Percentiles rank a stretch among this genome's conserved stretches.
Evolutionary conservation across 1,140 invertebrate species (phyloP).

Genomic region (Halictus rubicundus): DNA sequence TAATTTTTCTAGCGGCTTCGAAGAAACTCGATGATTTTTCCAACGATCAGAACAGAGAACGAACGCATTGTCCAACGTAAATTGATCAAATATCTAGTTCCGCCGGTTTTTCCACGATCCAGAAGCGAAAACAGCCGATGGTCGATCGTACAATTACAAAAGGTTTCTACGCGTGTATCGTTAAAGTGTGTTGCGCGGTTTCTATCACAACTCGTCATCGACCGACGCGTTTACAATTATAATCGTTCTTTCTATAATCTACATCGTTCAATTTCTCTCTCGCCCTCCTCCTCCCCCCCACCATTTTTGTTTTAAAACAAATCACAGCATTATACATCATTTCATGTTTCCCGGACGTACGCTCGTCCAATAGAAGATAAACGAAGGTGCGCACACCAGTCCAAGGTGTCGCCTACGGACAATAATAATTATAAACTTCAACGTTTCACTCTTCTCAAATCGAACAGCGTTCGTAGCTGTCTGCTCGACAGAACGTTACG

Average conservation of each 20-base stretch:
- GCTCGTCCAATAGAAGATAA: not conserved
- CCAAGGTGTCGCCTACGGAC: constrained; percentile 16
- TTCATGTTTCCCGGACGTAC: constrained; percentile 20
- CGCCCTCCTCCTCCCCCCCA: not conserved
- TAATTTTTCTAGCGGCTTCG: too few relatives aligned
- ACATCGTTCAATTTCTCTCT: constrained; percentile 10
- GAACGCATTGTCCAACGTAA: too few relatives aligned
- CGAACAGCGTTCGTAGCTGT: constrained; percentile 15
- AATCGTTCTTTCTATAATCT: constrained; percentile 22
- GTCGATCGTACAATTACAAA: constrained; percentile 5
- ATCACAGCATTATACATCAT: constrained; percentile 48
- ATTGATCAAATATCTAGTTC: too few relatives aligned
- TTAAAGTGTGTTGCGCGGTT: constrained; percentile 2
- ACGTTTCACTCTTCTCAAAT: not conserved
- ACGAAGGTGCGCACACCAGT: not conserved
- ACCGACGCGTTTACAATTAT: constrained; percentile 10
- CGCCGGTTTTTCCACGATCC: not conserved
- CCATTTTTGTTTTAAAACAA: constrained; percentile 27
- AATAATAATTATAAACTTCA: constrained; percentile 23
- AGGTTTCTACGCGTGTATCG: constrained; percentile 1
- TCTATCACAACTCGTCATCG: constrained; percentile 36
- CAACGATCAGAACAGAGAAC: too few relatives aligned
- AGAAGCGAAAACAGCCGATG: constrained; percentile 10
- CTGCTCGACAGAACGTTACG: not conserved
- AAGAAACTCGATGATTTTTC: too few relatives aligned